These are phyloP conservation scores for Numenius arquata DNA, from an alignment of 2,113 vertebrate genomes.

Conservation along the genomic window DNA sequence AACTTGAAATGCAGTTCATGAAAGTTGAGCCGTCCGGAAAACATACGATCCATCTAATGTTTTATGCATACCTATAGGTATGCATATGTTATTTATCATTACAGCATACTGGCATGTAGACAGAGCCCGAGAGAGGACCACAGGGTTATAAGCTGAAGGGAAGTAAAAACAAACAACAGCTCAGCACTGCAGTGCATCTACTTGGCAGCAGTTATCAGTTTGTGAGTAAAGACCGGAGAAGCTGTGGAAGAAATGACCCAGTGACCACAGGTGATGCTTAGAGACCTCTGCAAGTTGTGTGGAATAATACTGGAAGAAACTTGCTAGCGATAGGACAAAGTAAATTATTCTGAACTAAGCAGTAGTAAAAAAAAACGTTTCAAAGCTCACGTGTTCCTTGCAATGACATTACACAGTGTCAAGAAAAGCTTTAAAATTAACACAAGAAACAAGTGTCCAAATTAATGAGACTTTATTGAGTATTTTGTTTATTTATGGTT, in stretches of 20 bases:
- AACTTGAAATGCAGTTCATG: constrained; percentile 38
- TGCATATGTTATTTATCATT: constrained; percentile 60
- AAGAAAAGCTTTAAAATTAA: constrained; percentile 1
- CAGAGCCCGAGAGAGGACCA: constrained; percentile 15
- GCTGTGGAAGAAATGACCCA: not conserved
- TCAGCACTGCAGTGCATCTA: not conserved
- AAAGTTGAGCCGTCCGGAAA: not conserved
- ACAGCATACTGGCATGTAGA: not conserved
- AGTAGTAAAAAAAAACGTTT: not conserved
- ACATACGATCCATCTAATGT: constrained; percentile 16
- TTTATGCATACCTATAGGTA: constrained; percentile 49
- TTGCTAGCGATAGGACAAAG: not conserved
- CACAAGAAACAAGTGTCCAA: not conserved
- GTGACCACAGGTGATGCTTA: not conserved
- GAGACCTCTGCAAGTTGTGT: not conserved
- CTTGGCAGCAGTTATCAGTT: constrained; percentile 30
- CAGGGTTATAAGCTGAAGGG: not conserved
- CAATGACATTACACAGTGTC: not conserved
- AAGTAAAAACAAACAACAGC: constrained; percentile 21
- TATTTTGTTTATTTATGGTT: constrained; percentile 12
- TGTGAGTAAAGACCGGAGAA: not conserved
- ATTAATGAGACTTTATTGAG: not conserved
- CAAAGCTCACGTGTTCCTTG: not conserved
- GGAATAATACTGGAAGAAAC: not conserved
- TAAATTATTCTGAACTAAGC: not conserved